These are phyloP conservation scores for Heliconius hortense DNA, from an alignment of 2,888 invertebrate species.

Conservation along the genomic window DNA sequence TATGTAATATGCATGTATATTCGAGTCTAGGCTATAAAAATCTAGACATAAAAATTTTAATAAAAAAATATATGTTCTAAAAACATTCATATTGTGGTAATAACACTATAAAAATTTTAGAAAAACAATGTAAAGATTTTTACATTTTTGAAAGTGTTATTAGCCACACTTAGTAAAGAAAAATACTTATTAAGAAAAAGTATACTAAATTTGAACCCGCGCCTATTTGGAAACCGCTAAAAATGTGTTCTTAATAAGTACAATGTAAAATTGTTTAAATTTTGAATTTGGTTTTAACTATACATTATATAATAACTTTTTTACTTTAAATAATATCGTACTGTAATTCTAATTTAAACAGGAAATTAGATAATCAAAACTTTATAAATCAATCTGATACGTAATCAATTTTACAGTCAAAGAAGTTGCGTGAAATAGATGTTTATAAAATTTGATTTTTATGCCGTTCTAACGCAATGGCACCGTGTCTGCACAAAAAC, in stretches of 20 bases:
- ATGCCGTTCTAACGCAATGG: not conserved
- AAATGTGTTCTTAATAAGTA: no score
- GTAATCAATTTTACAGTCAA: slow-evolving; percentile 16
- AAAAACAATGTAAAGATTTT: not conserved
- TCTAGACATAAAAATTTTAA: no score
- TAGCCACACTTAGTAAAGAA: no score
- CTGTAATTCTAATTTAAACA: slow-evolving; percentile 45
- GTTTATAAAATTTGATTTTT: not conserved
- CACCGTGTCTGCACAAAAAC: no score
- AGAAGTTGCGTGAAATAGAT: not conserved
- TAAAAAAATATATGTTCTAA: not conserved
- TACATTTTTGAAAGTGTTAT: no score
- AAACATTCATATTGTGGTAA: not conserved
- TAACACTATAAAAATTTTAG: not conserved
- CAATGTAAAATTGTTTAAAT: not conserved
- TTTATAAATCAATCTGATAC: slow-evolving; percentile 13
- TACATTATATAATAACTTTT: slow-evolving; percentile 45
- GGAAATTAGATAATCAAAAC: slow-evolving; percentile 46
- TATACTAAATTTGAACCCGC: no score
- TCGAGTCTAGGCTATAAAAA: no score
- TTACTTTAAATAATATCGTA: slow-evolving; percentile 44
- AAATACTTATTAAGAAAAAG: no score
- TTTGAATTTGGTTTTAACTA: slow-evolving; percentile 31
- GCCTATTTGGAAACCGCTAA: no score
- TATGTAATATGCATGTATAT: not conserved